Evolutionary conservation across 2,888 invertebrate species (phyloP).

Genomic region (Apamea crenata): DNA sequence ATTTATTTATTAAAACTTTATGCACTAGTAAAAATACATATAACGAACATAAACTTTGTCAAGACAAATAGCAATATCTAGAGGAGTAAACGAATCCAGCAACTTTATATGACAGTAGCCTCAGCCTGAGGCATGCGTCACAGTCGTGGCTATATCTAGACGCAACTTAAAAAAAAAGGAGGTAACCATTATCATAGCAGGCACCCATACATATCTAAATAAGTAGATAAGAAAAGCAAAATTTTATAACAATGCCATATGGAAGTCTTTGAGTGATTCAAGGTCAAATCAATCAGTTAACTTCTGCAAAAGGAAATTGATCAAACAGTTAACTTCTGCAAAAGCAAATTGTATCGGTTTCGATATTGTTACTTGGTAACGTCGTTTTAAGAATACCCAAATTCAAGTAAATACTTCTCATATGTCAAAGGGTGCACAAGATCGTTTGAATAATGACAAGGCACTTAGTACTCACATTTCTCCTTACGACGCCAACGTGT

Average conservation of each 20-base stretch:
- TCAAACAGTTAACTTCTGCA: background rate
- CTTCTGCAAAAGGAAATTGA: background rate
- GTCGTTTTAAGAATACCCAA: background rate
- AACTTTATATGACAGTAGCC: background rate
- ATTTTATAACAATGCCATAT: too few relatives aligned
- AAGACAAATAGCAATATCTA: background rate
- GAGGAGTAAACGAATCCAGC: background rate
- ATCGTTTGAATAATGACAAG: constrained; percentile 30
- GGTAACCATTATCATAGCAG: background rate
- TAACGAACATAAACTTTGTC: background rate
- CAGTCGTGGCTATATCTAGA: background rate
- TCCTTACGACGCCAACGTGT: background rate
- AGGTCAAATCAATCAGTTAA: background rate
- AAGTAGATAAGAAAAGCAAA: background rate
- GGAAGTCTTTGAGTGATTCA: background rate
- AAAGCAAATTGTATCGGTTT: background rate
- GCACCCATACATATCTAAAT: background rate
- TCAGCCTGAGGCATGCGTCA: background rate
- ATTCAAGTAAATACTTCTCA: background rate
- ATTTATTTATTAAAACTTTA: too few relatives aligned
- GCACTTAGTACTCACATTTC: constrained; percentile 21
- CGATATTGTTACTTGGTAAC: background rate
- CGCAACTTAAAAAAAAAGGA: background rate
- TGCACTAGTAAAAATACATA: background rate
- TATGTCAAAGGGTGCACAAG: background rate